Percentiles rank a stretch among this genome's conserved stretches.
Evolutionary conservation across 1,140 invertebrate genomes (phyloP).

Genomic region (Maniola jurtina): DNA sequence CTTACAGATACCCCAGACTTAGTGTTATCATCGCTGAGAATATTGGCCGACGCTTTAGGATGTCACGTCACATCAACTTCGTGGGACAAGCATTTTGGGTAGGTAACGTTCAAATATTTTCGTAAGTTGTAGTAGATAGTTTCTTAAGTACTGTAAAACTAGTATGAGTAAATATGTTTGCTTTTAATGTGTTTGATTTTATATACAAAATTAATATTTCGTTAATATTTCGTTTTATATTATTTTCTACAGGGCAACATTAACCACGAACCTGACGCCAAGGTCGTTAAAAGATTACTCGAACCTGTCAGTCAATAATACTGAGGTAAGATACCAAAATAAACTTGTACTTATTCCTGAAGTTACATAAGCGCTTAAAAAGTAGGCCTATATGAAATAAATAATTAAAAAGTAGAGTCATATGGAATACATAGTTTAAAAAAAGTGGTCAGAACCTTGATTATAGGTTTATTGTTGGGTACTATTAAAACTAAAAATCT

Average conservation of each 20-base stretch:
- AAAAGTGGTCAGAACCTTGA: too few species aligned
- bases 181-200: too few species aligned
- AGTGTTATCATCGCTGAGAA: constrained; percentile 83
- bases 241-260: constrained; percentile 50
- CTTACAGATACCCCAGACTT: constrained; percentile 81
- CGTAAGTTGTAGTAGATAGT: too few species aligned
- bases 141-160: too few species aligned
- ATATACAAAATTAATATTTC: too few species aligned
- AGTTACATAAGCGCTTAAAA: too few species aligned
- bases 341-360: too few species aligned
- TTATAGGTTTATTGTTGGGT: not conserved
- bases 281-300: constrained; percentile 64
- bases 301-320: constrained; percentile 63
- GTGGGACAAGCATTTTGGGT: constrained; percentile 87
- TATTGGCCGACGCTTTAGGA: constrained; percentile 86
- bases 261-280: constrained; percentile 59
- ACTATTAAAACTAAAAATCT: not conserved
- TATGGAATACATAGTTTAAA: too few species aligned
- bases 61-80: constrained; percentile 85
- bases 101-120: constrained; percentile 13
- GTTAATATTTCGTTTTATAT: not conserved
- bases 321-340: constrained; percentile 52
- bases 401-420: too few species aligned
- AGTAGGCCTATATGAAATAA: too few species aligned
- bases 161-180: too few species aligned